Conservation (phyloP, 1,140 invertebrate species). For the Himalopsyche phryganea region DNA sequence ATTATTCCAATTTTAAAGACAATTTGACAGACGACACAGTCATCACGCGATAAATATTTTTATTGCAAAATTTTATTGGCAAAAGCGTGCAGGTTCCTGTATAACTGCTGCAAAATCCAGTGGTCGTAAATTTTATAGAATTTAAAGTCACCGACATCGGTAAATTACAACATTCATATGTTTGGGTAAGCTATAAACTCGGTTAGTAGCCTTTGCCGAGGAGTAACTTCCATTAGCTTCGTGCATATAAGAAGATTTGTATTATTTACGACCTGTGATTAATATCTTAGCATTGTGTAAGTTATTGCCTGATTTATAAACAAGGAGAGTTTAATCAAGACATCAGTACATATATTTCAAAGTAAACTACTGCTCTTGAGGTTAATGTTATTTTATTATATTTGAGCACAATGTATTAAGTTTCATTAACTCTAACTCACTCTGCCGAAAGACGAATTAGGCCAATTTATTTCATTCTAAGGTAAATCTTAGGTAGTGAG, state of each 20-base stretch:
- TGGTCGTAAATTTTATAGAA: constrained; percentile 27
- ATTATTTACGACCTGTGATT: constrained; percentile 14
- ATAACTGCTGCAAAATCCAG: constrained; percentile 14
- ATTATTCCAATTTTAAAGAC: too few relatives aligned
- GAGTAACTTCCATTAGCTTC: constrained; percentile 21
- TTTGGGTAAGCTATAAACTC: constrained; percentile 19
- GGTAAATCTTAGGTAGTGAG: too few relatives aligned
- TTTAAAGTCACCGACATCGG: constrained; percentile 20
- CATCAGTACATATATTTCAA: neutral
- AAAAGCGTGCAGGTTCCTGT: neutral
- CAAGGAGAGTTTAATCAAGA: constrained; percentile 2
- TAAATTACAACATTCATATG: constrained; percentile 31
- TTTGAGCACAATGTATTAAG: too few relatives aligned
- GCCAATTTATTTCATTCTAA: too few relatives aligned
- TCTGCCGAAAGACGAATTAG: too few relatives aligned
- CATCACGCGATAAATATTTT: too few relatives aligned
- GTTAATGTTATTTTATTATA: too few relatives aligned
- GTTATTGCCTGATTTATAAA: constrained; percentile 26
- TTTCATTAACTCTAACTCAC: too few relatives aligned
- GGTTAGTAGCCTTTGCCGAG: constrained; percentile 6
- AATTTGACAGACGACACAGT: too few relatives aligned
- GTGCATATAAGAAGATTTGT: constrained; percentile 26
- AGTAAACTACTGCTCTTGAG: too few relatives aligned
- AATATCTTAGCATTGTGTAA: constrained; percentile 22
- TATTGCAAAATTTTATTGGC: too few relatives aligned